Percentiles rank a stretch among this genome's conserved stretches.
Conservation (phyloP, 1,140 invertebrate species). For the Ceratosolen fusciceps region DNA sequence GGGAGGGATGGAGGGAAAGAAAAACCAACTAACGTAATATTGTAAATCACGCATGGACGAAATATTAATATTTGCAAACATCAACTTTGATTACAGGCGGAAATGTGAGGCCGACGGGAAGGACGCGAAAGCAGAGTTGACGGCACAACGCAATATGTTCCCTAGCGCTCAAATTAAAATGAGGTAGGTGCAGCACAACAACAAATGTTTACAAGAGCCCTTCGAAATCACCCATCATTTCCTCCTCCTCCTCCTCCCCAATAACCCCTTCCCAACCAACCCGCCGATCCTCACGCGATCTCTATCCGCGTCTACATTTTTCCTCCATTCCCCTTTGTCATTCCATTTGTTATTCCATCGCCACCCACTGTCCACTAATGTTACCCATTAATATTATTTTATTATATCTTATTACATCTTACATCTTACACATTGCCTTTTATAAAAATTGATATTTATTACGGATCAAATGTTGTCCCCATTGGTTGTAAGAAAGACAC, state of each 20-base stretch:
- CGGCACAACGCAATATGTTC: constrained; percentile 74
- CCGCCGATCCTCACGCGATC: not conserved
- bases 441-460: too few relatives aligned
- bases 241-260: not conserved
- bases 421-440: not conserved
- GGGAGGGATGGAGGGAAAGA: too few relatives aligned
- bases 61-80: constrained; percentile 40
- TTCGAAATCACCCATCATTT: constrained; percentile 37
- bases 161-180: constrained; percentile 78
- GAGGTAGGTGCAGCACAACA: constrained; percentile 70
- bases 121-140: constrained; percentile 75
- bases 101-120: constrained; percentile 76
- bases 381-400: not conserved
- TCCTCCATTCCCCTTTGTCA: not conserved
- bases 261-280: too few relatives aligned
- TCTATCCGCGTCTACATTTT: not conserved
- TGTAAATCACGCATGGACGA: constrained; percentile 17
- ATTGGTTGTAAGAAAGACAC: too few relatives aligned
- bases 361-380: not conserved
- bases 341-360: not conserved
- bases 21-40: constrained; percentile 1
- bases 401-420: not conserved
- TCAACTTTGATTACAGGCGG: constrained; percentile 66
- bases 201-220: constrained; percentile 45
- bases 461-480: too few relatives aligned